A percentile compares a stretch with the other conserved stretches of the same genome.
phyloP scores from a whole-genome alignment of 2,888 invertebrate genomes.

The Frankliniella fusca region DNA sequence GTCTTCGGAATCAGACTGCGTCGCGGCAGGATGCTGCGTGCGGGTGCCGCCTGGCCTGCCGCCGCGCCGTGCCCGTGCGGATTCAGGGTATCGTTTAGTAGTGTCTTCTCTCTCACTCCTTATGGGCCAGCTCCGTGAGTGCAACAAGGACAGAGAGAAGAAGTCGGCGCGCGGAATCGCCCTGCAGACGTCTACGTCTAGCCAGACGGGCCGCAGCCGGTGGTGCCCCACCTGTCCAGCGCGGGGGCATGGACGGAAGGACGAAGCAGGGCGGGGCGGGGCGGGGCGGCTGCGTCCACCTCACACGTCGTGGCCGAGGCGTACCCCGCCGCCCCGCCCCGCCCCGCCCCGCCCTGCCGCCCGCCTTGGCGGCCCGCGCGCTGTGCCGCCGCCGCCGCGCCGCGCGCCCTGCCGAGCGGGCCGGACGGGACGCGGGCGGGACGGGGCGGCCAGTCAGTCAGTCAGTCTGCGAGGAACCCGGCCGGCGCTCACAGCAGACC shows the following conservation, averaged over 20 bases:
- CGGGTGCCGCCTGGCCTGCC: too few relatives aligned
- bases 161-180: too few relatives aligned
- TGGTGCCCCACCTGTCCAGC: too few relatives aligned
- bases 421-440: neutral
- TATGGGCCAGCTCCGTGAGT: too few relatives aligned
- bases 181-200: neutral
- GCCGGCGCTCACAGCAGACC: neutral
- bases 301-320: neutral
- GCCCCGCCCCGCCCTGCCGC: neutral
- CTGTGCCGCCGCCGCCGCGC: neutral
- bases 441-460: neutral
- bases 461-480: conserved; percentile 16
- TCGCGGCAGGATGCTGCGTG: too few relatives aligned
- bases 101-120: too few relatives aligned
- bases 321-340: neutral
- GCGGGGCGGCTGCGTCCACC: neutral
- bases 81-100: too few relatives aligned
- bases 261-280: neutral
- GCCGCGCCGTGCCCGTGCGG: too few relatives aligned
- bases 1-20: too few relatives aligned
- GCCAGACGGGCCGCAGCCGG: neutral
- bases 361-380: neutral
- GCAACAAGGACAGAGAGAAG: too few relatives aligned
- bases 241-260: too few relatives aligned
- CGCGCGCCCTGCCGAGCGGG: neutral